Evolutionary conservation across 2,888 invertebrate genomes (phyloP).

Genomic region (Byasa hedistus): DNA sequence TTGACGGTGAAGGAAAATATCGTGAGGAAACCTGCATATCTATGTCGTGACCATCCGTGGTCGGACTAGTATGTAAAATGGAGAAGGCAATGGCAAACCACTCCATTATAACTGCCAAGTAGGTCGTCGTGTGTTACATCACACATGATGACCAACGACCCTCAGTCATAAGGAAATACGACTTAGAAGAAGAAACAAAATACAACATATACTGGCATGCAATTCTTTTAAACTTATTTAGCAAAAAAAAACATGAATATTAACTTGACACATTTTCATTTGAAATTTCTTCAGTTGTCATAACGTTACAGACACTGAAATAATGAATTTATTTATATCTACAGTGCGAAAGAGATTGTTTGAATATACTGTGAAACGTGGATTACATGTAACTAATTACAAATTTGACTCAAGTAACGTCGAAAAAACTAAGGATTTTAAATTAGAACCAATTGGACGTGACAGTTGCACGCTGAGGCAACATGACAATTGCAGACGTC

Average conservation of each 20-base stretch:
- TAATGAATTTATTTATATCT: conserved; percentile 11
- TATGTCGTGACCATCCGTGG: too few species aligned
- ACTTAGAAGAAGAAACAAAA: too few species aligned
- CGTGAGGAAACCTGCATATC: too few species aligned
- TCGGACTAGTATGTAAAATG: too few species aligned
- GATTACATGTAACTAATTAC: conserved; percentile 25
- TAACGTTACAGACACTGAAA: conserved; percentile 3
- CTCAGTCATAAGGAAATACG: too few species aligned
- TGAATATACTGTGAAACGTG: conserved; percentile 24
- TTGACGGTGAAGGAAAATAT: too few species aligned
- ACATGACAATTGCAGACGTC: conserved; percentile 58
- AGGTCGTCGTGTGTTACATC: too few species aligned
- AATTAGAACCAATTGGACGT: conserved; percentile 51
- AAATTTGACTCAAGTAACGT: conserved; percentile 34
- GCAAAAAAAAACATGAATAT: background rate
- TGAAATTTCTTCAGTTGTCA: background rate
- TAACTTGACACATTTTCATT: background rate
- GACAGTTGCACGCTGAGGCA: conserved; percentile 50
- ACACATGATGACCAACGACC: too few species aligned
- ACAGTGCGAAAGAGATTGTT: conserved; percentile 8
- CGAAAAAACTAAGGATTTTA: conserved; percentile 45
- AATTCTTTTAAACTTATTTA: background rate
- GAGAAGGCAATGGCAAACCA: too few species aligned
- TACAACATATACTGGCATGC: conserved; percentile 11
- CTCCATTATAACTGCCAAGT: too few species aligned